Evolutionary conservation across 2,113 vertebrate species (phyloP), one percentile per base, ranked within the genome.

Genomic region (Scartelaos histophorus): DNA sequence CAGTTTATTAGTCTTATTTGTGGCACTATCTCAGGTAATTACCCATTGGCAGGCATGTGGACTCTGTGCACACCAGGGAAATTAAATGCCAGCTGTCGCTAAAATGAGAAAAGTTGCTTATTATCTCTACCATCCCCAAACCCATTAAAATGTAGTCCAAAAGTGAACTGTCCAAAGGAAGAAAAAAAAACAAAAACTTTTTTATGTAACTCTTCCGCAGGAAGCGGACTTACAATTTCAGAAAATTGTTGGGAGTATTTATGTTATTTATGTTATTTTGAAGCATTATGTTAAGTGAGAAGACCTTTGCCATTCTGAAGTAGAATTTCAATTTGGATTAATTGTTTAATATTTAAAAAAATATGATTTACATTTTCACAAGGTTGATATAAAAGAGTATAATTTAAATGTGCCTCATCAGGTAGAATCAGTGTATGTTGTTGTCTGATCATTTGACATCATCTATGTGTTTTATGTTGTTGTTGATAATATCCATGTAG

Each of bases 11-110:
- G 66, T 21, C 81, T 73, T 58, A 77, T 73, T 70, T 68, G 81
- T 51, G 51, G 71, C 62, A 76, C 69, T 83, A 80, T 78, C 76
- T 80, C 80, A 84, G 78, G 80, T 76, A 60, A 88, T 86, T 86
- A 77, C 21, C 25, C 72, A 69, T 78, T 71, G 65, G 75, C 71
- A 75, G 58, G 60, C 69, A 47, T 69, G 74, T 70, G 47, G 73
- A 34, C 66, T 47, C 62, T 5, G 13, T 38, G 34, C 57, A 66
- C 77, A 70, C 54, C 0, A 66, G 80, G 79, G 73, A 81, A 83
- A 84, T 87, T 75, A 82, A 82, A 82, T 76, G 70, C 74, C 85
- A 85, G 88, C 84, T 87, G 85, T 76, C 71, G 53, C 76, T 69
- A 67, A 73, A 77, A 67, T 69, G 58, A 51, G 73, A 81, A 65